phyloP scores from a whole-genome alignment of 1,140 invertebrate genomes.

The Apis laboriosa region DNA sequence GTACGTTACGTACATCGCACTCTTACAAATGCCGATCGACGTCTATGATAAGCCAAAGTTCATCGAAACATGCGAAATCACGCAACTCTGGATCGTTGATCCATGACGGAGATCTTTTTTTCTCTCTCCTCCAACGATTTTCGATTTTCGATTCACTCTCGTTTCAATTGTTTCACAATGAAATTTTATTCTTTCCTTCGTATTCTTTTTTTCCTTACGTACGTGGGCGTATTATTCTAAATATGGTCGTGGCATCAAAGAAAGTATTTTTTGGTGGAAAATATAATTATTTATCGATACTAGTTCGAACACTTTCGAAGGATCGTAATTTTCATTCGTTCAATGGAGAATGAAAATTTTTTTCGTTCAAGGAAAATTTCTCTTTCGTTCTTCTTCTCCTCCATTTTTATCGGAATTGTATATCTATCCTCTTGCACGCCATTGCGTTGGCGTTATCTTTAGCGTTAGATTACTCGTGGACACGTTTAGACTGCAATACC shows the following conservation, averaged over 20 bases:
- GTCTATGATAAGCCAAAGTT: not conserved
- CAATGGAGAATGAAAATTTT: too few relatives aligned
- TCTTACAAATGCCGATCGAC: not conserved
- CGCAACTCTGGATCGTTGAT: not conserved
- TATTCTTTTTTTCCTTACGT: too few relatives aligned
- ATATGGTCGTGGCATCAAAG: too few relatives aligned
- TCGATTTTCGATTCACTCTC: too few relatives aligned
- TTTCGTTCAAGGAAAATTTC: too few relatives aligned
- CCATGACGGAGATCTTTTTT: not conserved
- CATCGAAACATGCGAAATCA: not conserved
- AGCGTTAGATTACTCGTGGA: slow-evolving; percentile 10
- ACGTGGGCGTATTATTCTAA: too few relatives aligned
- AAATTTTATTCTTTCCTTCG: too few relatives aligned
- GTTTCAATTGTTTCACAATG: too few relatives aligned
- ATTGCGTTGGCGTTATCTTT: slow-evolving; percentile 11
- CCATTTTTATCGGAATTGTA: not conserved
- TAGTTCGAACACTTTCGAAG: too few relatives aligned
- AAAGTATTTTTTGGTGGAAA: too few relatives aligned
- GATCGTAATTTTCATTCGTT: too few relatives aligned
- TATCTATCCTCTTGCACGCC: not conserved
- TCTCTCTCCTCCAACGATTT: not conserved
- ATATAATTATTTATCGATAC: too few relatives aligned
- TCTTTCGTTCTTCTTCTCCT: not conserved
- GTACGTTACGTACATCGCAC: not conserved
- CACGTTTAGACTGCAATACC: not conserved